A percentile compares a stretch with the other conserved stretches of the same genome.
Evolutionary conservation across 2,888 invertebrate species (phyloP).

Genomic region (Pyrrhosoma nymphula): DNA sequence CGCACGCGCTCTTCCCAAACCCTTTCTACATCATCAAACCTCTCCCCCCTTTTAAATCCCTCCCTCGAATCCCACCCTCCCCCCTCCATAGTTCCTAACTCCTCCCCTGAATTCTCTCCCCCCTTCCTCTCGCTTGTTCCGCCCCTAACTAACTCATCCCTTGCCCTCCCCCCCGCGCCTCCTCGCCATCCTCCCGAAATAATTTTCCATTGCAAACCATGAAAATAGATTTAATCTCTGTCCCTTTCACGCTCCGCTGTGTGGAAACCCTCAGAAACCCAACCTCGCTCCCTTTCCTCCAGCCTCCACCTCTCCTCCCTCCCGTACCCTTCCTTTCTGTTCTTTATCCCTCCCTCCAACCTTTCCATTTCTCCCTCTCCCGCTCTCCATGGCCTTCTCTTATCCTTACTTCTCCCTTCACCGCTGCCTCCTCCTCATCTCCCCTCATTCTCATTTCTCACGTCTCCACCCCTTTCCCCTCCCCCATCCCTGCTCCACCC

Average conservation of each 20-base stretch:
- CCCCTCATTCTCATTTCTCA: neutral
- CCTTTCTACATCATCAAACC: neutral
- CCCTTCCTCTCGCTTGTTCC: neutral
- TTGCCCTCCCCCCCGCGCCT: neutral
- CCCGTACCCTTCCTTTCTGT: neutral
- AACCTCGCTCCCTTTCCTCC: slow-evolving; percentile 77
- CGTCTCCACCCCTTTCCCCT: neutral
- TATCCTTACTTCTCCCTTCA: neutral
- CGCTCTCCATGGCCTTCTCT: neutral
- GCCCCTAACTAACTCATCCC: slow-evolving; percentile 24
- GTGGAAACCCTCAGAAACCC: slow-evolving; percentile 79
- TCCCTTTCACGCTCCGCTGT: slow-evolving; percentile 80
- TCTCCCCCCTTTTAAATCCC: slow-evolving; percentile 5
- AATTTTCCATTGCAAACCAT: slow-evolving; percentile 67
- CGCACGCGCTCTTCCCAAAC: neutral
- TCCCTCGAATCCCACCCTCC: neutral
- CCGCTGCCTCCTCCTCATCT: neutral
- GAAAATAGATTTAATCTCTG: slow-evolving; percentile 79
- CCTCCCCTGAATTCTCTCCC: neutral
- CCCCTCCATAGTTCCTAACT: neutral
- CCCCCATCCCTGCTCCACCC: neutral
- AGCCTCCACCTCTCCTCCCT: slow-evolving; percentile 70
- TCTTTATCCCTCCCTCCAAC: neutral
- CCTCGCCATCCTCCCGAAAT: slow-evolving; percentile 49
- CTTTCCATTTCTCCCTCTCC: neutral